These are phyloP conservation scores for Epizoanthus illoricatus DNA, from an alignment of 92 coral and sea anemone genomes.

Conservation along the genomic window DNA sequence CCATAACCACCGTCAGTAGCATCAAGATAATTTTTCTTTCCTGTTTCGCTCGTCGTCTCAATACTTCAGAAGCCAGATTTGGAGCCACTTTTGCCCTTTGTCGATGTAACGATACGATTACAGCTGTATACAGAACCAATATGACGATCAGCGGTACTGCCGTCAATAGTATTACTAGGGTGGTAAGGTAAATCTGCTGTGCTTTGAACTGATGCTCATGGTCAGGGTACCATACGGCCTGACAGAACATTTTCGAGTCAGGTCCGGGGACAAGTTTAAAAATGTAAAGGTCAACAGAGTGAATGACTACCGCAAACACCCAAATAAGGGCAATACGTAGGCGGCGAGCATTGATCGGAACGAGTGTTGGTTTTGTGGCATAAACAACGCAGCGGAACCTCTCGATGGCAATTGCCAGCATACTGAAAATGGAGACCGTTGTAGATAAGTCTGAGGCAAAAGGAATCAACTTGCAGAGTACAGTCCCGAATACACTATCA, in stretches of 20 bases:
- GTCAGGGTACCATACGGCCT: neutral
- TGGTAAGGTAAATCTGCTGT: neutral
- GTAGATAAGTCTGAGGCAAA: neutral
- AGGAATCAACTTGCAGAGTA: constrained; percentile 8
- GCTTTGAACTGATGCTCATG: neutral
- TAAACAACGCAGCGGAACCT: too few species aligned
- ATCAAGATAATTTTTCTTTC: neutral
- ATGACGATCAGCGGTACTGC: neutral
- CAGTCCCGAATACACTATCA: neutral
- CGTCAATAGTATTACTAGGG: neutral
- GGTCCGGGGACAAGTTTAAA: neutral
- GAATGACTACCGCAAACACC: neutral
- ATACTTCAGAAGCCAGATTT: neutral
- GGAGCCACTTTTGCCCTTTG: too few species aligned
- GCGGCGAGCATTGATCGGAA: neutral
- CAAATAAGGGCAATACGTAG: constrained; percentile 16
- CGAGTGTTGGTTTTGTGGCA: too few species aligned
- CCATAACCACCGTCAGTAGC: neutral
- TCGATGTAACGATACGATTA: too few species aligned
- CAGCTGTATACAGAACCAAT: neutral
- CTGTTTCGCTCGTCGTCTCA: neutral
- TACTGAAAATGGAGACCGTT: neutral
- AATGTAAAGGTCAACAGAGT: neutral
- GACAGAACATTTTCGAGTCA: neutral
- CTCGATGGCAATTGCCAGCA: constrained; percentile 7